Evolutionary conservation across 2,888 invertebrate genomes (phyloP).

Genomic region (Ecdyonurus torrentis): DNA sequence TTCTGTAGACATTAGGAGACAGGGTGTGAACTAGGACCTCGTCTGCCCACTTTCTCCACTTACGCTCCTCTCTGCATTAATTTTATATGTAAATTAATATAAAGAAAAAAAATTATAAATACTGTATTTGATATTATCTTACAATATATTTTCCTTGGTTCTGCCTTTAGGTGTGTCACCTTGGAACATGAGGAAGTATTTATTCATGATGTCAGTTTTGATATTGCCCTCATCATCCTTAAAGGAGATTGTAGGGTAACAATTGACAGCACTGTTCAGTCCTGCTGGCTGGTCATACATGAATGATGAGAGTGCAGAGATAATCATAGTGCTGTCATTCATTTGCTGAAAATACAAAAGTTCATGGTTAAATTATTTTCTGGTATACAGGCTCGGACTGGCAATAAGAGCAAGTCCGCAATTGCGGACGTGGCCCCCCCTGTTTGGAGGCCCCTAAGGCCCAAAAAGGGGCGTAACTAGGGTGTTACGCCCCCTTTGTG

Average conservation of each 20-base stretch:
- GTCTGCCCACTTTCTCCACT: constrained; percentile 95
- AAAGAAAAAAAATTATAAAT: background rate
- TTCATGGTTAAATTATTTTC: background rate
- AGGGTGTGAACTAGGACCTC: constrained; percentile 75
- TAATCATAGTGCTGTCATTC: constrained; percentile 85
- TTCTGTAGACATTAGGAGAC: constrained; percentile 94
- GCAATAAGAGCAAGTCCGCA: no score
- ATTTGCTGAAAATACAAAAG: constrained; percentile 45
- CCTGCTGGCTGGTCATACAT: constrained; percentile 40
- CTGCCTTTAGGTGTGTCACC: constrained; percentile 30
- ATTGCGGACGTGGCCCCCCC: no score
- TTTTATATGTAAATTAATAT: background rate
- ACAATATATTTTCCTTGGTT: constrained; percentile 22
- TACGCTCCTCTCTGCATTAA: constrained; percentile 64
- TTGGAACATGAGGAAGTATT: constrained; percentile 74
- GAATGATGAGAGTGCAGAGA: constrained; percentile 71
- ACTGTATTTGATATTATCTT: constrained; percentile 13
- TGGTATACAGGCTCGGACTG: no score
- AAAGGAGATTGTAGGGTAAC: constrained; percentile 55
- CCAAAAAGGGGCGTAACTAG: no score
- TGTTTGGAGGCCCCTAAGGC: no score
- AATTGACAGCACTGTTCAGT: constrained; percentile 52
- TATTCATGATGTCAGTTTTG: constrained; percentile 63
- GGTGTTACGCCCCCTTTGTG: no score
- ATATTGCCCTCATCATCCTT: constrained; percentile 48